Conservation (phyloP, 1,140 invertebrate genomes). For the Belonocnema kinseyi region DNA sequence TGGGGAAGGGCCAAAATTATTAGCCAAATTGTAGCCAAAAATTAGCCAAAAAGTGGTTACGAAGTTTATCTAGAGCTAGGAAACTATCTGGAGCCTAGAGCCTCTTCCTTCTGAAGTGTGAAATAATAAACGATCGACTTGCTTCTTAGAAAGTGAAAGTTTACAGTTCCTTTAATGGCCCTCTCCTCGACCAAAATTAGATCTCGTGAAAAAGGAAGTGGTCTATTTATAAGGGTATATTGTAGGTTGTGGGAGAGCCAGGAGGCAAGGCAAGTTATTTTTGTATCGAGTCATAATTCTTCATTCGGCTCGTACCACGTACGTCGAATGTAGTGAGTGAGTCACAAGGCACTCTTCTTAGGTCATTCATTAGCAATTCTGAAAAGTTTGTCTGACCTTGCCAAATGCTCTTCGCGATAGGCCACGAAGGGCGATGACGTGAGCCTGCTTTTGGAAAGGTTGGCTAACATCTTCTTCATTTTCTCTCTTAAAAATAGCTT, state of each 20-base stretch:
- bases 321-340: slow-evolving; percentile 11
- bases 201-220: not conserved
- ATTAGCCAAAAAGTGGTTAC: too few species aligned
- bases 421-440: slow-evolving; percentile 24
- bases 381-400: slow-evolving; percentile 30
- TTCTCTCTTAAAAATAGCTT: not conserved
- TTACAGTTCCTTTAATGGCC: not conserved
- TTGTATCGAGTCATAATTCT: slow-evolving; percentile 19
- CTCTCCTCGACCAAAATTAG: not conserved
- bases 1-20: too few species aligned
- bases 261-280: slow-evolving; percentile 19
- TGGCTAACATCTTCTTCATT: not conserved
- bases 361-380: slow-evolving; percentile 30
- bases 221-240: not conserved
- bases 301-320: not conserved
- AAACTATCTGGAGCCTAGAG: not conserved
- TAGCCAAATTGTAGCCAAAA: too few species aligned
- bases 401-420: slow-evolving; percentile 5
- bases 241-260: not conserved
- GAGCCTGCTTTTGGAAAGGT: not conserved
- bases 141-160: not conserved
- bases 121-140: not conserved
- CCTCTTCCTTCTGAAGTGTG: not conserved
- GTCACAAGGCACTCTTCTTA: slow-evolving; percentile 5
- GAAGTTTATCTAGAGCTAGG: not conserved